Evolutionary conservation across 2,797 vertebrate species (phyloP), one percentile per base, ranked within the genome.

Genomic region (Cyprinella venusta): DNA sequence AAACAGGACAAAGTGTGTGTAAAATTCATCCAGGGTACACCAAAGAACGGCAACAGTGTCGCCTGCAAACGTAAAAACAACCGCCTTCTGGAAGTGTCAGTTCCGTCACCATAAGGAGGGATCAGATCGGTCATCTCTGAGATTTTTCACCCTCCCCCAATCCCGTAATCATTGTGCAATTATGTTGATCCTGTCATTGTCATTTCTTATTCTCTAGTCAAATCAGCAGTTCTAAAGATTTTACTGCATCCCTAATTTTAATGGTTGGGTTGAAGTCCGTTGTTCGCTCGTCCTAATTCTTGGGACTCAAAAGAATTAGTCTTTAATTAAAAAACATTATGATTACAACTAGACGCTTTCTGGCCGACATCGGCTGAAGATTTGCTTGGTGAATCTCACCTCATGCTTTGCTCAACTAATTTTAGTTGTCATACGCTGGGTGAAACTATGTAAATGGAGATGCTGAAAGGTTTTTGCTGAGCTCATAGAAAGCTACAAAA

Each of bases 11-110:
- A 97, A 94, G 98, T 99, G 0, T 99, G 97, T n/a, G 97, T 99
- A 87, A 99, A 99, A 90, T 99, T 99, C 89, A 94, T 99, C 89
- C 97, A 95, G 86, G 95, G 95, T 74, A 93, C 89, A 88, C 94
- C 96, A 87, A 99, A 96, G 88, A 99, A 98, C 0, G 96, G 97
- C 91, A 98, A 93, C 87, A 92, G 95, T 19, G 97, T 94, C 6
- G 93, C 95, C 12, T 99, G 98, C 95, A 99, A 98, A 88, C 96
- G 98, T 91, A 99, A 97, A 95, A 99, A 98, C 94, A 99, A 99
- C 91, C 96, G 97, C 10, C 96, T 99, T 84, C 95, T 99, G 68
- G 98, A 99, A 93, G 98, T 99, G 84, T 96, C 96, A 2, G 97
- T 99, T 76, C 97, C 98, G 7, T 93, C 95, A 72, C 90, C 89